Conservation (phyloP, 1,140 invertebrate genomes). For the Rhizoglyphus robini region DNA sequence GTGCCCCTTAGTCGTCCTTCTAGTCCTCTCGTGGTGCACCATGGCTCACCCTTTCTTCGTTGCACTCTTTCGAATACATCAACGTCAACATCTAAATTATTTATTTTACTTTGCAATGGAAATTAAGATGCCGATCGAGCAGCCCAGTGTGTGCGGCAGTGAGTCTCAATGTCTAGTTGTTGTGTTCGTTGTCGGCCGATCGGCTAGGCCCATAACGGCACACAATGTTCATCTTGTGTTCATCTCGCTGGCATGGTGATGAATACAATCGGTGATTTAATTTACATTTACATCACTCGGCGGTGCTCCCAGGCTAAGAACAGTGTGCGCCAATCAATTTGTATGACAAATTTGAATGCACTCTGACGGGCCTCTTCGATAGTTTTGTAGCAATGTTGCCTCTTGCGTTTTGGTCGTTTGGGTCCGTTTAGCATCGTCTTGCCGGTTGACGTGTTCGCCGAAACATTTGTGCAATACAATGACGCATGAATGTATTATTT, state of each 20-base stretch:
- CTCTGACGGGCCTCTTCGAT: too few species aligned
- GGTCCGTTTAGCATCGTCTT: background rate
- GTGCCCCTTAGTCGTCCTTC: background rate
- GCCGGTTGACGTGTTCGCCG: too few species aligned
- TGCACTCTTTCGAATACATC: conserved; percentile 5
- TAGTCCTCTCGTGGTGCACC: background rate
- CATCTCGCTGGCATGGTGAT: background rate
- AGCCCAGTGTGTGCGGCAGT: background rate
- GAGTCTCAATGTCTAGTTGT: background rate
- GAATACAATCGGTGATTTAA: background rate
- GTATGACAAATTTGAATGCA: background rate
- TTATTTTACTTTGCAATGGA: conserved; percentile 14
- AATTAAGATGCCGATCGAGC: background rate
- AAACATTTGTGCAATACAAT: too few species aligned
- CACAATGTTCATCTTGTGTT: background rate
- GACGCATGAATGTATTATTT: too few species aligned
- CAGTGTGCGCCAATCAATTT: background rate
- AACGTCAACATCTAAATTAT: conserved; percentile 15
- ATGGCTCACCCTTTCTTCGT: background rate
- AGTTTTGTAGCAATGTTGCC: background rate
- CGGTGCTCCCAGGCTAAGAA: too few species aligned
- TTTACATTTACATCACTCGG: background rate
- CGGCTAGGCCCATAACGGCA: too few species aligned
- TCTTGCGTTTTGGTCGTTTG: background rate
- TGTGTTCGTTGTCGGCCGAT: background rate